Base-by-base conservation (phyloP, 2,113 vertebrate species). In the Microtus ochrogaster region DNA sequence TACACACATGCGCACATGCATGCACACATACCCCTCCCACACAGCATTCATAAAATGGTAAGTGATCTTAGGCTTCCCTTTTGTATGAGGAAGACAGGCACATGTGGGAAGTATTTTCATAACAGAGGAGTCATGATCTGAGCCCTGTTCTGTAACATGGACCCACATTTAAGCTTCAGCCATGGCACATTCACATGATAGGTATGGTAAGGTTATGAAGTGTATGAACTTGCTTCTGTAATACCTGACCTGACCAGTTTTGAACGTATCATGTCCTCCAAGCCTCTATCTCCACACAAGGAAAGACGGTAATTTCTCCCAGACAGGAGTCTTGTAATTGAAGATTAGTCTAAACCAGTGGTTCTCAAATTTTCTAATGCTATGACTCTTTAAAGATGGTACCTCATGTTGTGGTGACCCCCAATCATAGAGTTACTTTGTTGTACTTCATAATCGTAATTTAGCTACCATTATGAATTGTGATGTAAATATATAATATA, bases 41-140 rank as follows among this genome's bases (percentile, higher is more conserved):
- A 49, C 26, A 79, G 52, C 17, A 55, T 10, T 55, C 5, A 39
- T n/a, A 17, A 65, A 63, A 36, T 33, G 17, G 52, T 88, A 94
- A 93, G 93, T 90, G 84, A 92, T 90, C 24, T 65, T 36, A 76
- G 65, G 41, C 61, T 44, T 94, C 74, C 28, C 52, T 81, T 81
- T 13, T 39, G 16, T 47, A 52, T 89, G 47, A 95, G 41, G 5
- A 86, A 92, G 93, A 86, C 36, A 94, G n/a, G 19, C 17, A 95
- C 3, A 73, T 11, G 41, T 4, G 33, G 1, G 72, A 91, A 86
- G 89, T 82, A 65, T 52, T 93, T 95, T 89, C n/a, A 24, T 63
- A 94, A 89, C 28, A 58, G 22, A 72, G 24, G 5, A 55, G 22
- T 41, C 28, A 14, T 14, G 30, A n/a, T 68, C 65, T 86, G 68